Percentiles rank a stretch among this genome's conserved stretches.
These are phyloP conservation scores for Philopotamus ludificatus DNA, from an alignment of 1,140 invertebrate genomes.

Conservation along the genomic window DNA sequence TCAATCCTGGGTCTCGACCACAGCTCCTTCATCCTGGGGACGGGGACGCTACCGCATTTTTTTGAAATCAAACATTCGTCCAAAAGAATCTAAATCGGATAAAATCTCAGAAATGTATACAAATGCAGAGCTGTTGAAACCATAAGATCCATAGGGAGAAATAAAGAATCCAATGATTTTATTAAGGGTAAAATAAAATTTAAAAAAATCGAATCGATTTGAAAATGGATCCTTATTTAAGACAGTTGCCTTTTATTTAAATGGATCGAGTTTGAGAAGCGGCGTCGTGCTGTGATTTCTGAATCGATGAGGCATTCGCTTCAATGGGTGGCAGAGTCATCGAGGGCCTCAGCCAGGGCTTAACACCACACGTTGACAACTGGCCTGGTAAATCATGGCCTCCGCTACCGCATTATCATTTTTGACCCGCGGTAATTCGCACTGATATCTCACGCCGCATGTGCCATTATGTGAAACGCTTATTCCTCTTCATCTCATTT, in stretches of 20 bases:
- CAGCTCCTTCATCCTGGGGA: conserved; percentile 2
- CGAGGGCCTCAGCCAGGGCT: neutral
- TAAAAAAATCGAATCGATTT: neutral
- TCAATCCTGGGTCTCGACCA: conserved; percentile 15
- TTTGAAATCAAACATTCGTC: too few relatives aligned
- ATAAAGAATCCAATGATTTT: neutral
- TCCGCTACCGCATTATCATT: too few relatives aligned
- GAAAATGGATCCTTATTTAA: neutral
- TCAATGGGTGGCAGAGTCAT: conserved; percentile 1
- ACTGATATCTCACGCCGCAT: too few relatives aligned
- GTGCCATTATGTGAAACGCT: too few relatives aligned
- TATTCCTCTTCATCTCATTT: too few relatives aligned
- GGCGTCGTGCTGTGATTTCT: neutral
- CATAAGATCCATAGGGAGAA: neutral
- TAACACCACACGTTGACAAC: neutral
- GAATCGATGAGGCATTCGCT: neutral
- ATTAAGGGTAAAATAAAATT: neutral
- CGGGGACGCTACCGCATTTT: too few relatives aligned
- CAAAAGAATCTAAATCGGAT: too few relatives aligned
- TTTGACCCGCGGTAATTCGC: too few relatives aligned
- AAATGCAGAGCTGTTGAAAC: neutral
- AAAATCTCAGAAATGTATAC: too few relatives aligned
- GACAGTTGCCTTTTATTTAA: neutral
- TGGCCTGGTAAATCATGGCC: too few relatives aligned
- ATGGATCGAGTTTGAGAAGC: neutral